A percentile compares a stretch with the other conserved stretches of the same genome.
These are phyloP conservation scores for Scolopax rusticola DNA, from an alignment of 2,797 vertebrate genomes.

Conservation along the genomic window DNA sequence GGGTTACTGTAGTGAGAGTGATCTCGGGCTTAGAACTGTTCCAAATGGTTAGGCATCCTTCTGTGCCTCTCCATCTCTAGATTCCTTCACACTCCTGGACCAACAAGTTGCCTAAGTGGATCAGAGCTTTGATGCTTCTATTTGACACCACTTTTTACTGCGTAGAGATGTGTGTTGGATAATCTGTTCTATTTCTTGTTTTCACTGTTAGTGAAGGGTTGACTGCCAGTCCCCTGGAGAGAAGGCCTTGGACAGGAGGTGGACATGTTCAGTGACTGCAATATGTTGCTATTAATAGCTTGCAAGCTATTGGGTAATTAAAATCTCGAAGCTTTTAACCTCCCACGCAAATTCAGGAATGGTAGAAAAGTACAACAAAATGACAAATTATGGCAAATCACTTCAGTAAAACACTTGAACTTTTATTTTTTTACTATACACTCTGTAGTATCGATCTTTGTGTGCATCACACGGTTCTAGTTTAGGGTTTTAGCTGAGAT, in stretches of 20 bases:
- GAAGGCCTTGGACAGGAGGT: neutral
- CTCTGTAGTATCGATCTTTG: neutral
- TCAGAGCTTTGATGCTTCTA: neutral
- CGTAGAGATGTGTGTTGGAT: neutral
- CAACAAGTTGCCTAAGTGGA: neutral
- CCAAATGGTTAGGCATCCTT: neutral
- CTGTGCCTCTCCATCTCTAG: neutral
- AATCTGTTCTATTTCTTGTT: neutral
- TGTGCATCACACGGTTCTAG: neutral
- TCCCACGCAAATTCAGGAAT: neutral
- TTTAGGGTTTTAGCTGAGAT: neutral
- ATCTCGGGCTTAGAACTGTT: neutral
- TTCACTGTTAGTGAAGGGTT: neutral
- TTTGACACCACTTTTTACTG: neutral
- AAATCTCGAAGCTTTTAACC: neutral
- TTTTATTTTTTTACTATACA: accelerated
- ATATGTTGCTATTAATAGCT: neutral
- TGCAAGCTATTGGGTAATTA: neutral
- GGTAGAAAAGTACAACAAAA: neutral
- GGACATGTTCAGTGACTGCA: neutral
- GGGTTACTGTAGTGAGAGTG: neutral
- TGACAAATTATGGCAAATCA: neutral
- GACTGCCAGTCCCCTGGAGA: neutral
- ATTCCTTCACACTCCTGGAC: neutral
- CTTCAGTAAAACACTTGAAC: neutral